These are phyloP conservation scores for Trematocara variabile DNA, from an alignment of 2,113 vertebrate species.

Conservation along the genomic window DNA sequence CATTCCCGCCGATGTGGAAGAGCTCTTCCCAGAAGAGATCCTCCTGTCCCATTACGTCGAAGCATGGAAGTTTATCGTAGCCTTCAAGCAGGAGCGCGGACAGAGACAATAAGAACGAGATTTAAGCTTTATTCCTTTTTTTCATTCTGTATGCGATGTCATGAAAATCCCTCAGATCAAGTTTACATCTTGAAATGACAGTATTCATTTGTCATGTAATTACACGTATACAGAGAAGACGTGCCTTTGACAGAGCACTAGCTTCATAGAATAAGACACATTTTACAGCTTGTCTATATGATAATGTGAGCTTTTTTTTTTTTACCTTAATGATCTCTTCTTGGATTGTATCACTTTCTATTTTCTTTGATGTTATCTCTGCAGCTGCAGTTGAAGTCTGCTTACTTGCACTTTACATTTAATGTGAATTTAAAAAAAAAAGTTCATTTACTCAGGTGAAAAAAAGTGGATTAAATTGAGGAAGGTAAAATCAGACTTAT, in stretches of 20 bases:
- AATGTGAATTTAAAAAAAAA: not conserved
- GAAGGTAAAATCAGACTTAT: not conserved
- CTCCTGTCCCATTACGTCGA: slow-evolving; percentile 70
- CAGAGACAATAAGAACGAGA: slow-evolving; percentile 38
- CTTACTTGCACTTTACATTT: slow-evolving; percentile 9
- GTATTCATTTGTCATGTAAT: not conserved
- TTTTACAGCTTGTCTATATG: not conserved
- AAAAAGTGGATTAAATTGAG: not conserved
- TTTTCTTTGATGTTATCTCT: not conserved
- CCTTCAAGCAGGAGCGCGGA: slow-evolving; percentile 70
- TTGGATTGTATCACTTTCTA: not conserved
- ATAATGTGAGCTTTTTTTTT: not conserved
- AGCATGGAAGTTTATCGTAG: slow-evolving; percentile 80
- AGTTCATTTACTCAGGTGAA: slow-evolving; percentile 45
- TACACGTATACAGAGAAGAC: not conserved
- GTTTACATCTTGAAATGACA: slow-evolving; percentile 25
- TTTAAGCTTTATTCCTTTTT: not conserved
- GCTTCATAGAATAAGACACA: not conserved
- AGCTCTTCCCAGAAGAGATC: slow-evolving; percentile 78
- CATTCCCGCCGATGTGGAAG: slow-evolving; percentile 67
- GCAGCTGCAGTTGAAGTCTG: not conserved
- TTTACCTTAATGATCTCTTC: not conserved
- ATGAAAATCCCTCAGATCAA: not conserved
- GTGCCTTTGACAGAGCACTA: slow-evolving; percentile 22
- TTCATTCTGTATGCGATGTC: not conserved